Evolutionary conservation across 2,797 vertebrate genomes (phyloP).

Genomic region (Hippoglossus hippoglossus): DNA sequence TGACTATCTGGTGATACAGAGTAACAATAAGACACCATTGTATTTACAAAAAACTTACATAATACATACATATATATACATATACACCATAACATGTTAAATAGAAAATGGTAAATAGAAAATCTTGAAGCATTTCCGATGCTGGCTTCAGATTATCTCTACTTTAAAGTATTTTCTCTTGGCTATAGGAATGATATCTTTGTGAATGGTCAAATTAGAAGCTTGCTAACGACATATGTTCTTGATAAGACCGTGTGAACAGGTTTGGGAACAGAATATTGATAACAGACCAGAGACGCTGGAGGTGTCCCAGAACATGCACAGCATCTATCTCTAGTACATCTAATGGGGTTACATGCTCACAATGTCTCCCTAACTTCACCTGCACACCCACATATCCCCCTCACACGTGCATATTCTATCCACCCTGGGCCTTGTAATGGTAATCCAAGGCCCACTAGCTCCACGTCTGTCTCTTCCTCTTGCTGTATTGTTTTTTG

Average conservation of each 20-base stretch:
- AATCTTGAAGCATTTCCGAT: too few species aligned
- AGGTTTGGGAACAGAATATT: slow-evolving; percentile 19
- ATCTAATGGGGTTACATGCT: slow-evolving; percentile 60
- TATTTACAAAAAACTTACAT: too few species aligned
- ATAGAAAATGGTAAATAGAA: too few species aligned
- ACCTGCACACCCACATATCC: slow-evolving; percentile 76
- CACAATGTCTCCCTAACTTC: slow-evolving; percentile 65
- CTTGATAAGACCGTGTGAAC: neutral
- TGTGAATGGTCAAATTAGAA: neutral
- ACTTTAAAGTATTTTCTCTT: too few species aligned
- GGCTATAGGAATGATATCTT: neutral
- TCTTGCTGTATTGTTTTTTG: slow-evolving; percentile 70
- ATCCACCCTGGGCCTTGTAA: slow-evolving; percentile 88
- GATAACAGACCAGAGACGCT: slow-evolving; percentile 41
- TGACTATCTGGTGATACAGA: too few species aligned
- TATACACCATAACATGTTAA: too few species aligned
- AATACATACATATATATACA: too few species aligned
- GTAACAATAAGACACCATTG: too few species aligned
- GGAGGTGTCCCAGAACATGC: slow-evolving; percentile 54
- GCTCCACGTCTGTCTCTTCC: slow-evolving; percentile 71
- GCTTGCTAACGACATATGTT: neutral
- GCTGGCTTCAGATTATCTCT: too few species aligned
- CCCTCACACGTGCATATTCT: slow-evolving; percentile 79
- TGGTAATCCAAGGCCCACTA: slow-evolving; percentile 87
- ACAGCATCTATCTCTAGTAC: slow-evolving; percentile 55